Evolutionary conservation across 2,888 invertebrate genomes (phyloP).

Genomic region (Himalopsyche japonica): DNA sequence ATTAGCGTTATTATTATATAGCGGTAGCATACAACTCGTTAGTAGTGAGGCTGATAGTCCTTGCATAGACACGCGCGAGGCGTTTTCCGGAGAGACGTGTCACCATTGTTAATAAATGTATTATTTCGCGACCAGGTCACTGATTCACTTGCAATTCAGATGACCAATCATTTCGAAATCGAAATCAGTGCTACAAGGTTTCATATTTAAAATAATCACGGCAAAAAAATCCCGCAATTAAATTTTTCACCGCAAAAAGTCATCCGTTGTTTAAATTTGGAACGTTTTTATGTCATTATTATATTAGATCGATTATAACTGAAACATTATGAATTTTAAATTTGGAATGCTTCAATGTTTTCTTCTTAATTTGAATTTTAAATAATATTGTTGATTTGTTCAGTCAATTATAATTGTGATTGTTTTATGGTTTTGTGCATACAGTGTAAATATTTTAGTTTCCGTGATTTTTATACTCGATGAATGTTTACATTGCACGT

Average conservation of each 20-base stretch:
- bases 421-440: not conserved
- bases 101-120: not conserved
- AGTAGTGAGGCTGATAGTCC: not conserved
- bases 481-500: not conserved
- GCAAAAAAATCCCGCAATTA: no score
- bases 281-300: not conserved
- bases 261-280: not conserved
- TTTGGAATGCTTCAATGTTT: not conserved
- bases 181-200: no score
- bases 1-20: not conserved
- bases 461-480: not conserved
- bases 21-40: not conserved
- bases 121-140: no score
- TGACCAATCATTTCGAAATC: no score
- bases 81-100: not conserved
- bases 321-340: not conserved
- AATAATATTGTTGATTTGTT: not conserved
- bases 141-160: no score
- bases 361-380: not conserved
- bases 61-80: not conserved
- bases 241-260: not conserved
- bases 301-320: not conserved
- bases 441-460: not conserved
- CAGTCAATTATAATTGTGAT: not conserved
- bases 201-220: no score